Evolutionary conservation across 2,797 vertebrate genomes (phyloP), one percentile per base, ranked within the genome.

Genomic region (Craterocephalus amniculus): DNA sequence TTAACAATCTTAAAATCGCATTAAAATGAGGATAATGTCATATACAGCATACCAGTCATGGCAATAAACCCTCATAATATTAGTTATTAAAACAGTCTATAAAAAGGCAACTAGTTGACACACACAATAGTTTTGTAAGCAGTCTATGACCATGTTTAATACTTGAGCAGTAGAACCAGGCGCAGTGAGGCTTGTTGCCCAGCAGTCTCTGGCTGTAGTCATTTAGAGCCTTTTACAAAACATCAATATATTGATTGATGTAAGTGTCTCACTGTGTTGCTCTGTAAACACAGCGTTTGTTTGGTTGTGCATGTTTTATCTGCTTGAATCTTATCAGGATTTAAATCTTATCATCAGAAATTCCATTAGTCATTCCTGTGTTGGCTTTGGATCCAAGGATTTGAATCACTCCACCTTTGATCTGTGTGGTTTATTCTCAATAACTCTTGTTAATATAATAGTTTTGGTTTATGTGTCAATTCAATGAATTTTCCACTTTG

Each of bases 191-290:
- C 75, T 85, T 84, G 65, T 81, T 79, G 59, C 84, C 65, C 84
- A 75, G 89, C 84, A 88, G 84, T 85, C 80, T 88, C 79, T 86
- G 91, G 86, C 87, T 82, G 74, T 62, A 91, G 86, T 92, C 90
- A 87, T 92, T 93, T 93, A 91, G 86, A 87, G 86, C 87, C 91
- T 91, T 91, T 92, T 93, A 93, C 87, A 89, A 87, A 88, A 87
- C 85, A 89, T 93, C 91, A 81, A 93, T 93, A 92, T 90, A 93
- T 93, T 81, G 92, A 93, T 76, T 71, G 77, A 71, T 84, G 87
- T 78, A 79, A 92, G 89, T 90, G 91, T 92, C 88, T 91, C 90
- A 59, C 83, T 90, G 88, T 89, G 88, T 83, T 87, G 89, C 87
- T 91, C 91, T 89, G 90, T 92, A 92, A 92, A 92, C 91, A 89